Percentiles rank a stretch among this genome's conserved stretches.
These are phyloP conservation scores for Chlamydotis undulata DNA, from an alignment of 2,113 vertebrate species.

Conservation along the genomic window DNA sequence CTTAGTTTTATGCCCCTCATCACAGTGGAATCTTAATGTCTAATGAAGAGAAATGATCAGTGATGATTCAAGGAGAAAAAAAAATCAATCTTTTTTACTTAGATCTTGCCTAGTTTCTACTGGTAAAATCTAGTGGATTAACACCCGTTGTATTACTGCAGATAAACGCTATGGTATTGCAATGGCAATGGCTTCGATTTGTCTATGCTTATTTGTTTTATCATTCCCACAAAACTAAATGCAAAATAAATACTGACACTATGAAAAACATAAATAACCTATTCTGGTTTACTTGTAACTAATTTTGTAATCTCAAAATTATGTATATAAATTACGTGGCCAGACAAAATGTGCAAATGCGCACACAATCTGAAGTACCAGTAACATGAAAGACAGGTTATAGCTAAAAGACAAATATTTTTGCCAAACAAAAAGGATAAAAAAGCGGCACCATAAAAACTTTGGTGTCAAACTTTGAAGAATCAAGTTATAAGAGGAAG, in stretches of 20 bases:
- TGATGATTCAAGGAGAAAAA: slow-evolving; percentile 7
- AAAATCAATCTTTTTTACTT: slow-evolving; percentile 12
- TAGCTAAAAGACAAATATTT: background rate
- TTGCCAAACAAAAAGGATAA: background rate
- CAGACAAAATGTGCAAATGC: background rate
- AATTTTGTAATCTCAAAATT: background rate
- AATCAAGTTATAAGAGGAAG: background rate
- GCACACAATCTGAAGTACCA: background rate
- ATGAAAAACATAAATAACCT: background rate
- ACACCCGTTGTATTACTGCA: background rate
- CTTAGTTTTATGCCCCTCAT: slow-evolving; percentile 24
- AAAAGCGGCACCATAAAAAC: background rate
- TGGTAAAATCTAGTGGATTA: background rate
- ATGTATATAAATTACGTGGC: background rate
- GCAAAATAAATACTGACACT: background rate
- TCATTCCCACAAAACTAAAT: background rate
- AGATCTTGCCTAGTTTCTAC: background rate
- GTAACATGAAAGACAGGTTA: background rate
- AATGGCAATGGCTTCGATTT: background rate
- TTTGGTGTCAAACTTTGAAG: background rate
- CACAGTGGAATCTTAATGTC: slow-evolving; percentile 8
- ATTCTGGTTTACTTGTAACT: background rate
- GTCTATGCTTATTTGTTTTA: background rate
- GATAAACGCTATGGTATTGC: background rate
- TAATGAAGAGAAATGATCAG: slow-evolving; percentile 11